These are phyloP conservation scores for Redunca redunca DNA, from an alignment of 2,113 vertebrate species.

Conservation along the genomic window DNA sequence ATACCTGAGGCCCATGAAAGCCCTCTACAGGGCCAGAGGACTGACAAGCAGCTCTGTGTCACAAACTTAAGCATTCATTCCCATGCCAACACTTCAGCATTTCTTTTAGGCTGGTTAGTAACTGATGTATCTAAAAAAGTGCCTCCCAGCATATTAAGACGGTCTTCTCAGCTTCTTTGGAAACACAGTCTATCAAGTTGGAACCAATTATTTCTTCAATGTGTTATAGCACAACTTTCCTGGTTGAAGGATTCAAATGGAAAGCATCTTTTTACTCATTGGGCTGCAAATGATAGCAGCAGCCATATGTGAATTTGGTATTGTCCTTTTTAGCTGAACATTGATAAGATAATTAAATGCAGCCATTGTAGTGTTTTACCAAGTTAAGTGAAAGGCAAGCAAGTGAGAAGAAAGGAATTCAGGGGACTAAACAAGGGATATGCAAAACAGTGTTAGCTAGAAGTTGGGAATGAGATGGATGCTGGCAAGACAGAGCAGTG, in stretches of 20 bases:
- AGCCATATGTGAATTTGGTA: not conserved
- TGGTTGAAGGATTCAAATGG: not conserved
- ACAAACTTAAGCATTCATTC: not conserved
- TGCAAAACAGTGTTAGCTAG: not conserved
- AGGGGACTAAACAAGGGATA: not conserved
- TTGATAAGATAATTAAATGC: not conserved
- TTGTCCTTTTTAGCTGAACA: not conserved
- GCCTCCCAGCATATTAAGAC: not conserved
- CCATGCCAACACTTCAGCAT: not conserved
- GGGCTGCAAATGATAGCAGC: not conserved
- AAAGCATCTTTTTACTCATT: not conserved
- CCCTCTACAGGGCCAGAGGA: not conserved
- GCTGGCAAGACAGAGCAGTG: not conserved
- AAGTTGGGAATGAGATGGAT: not conserved
- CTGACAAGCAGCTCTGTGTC: not conserved
- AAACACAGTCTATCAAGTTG: not conserved
- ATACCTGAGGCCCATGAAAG: not conserved
- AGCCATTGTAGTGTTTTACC: not conserved
- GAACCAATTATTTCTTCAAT: not conserved
- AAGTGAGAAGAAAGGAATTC: not conserved
- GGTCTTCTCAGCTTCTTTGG: not conserved
- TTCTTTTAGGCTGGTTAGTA: not conserved
- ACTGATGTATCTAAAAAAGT: not conserved
- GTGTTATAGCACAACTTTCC: not conserved
- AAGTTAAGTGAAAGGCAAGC: slow-evolving; percentile 6